Evolutionary conservation across 1,140 invertebrate genomes (phyloP), one percentile per base, ranked within the genome.

Genomic region (Pseudomyrmex concolor): DNA sequence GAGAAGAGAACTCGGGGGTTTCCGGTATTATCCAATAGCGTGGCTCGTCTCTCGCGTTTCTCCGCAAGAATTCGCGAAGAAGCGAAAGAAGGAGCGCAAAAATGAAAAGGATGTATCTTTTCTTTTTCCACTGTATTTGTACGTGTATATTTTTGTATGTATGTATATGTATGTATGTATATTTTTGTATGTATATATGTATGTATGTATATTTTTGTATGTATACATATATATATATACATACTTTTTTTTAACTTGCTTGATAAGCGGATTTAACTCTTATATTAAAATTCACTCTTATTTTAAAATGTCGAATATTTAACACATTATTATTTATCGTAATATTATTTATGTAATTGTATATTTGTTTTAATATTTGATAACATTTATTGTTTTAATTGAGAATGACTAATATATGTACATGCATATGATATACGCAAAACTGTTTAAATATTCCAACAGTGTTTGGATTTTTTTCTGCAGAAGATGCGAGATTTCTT

Each of bases 21-120:
- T 73, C 89, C 22, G 86, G 88, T 86, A 90, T 89, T 89, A 89
- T 89, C 85, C 88, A 89, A 89, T 89, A 83, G 81, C 85, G 83
- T 68, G 62, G 85, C 88, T 87, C 83, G 88, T 82, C 66, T 82
- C 67, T 70, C 86, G 84, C 67, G 84, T 87, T 87, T 86, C 84
- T 87, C 55, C 85, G 76, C 59, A 80, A 87, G 85, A 89, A 89
- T 89, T 86, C 87, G 81, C 86, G 86, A 85, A 60, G 62, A 73
- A 19, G 51, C 77, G 55, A 22, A 77, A 57, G 82, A 55, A 84
- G 66, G 76, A 82, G 73, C 81, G 76, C 54, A 54, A 78, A 15
- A 48, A 78, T 78, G 66, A 78, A 78, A 78, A 78, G 76, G 54
- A 57, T 51, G 43, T 66, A 45, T 60, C 15, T 62, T 34, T 15